These are phyloP conservation scores for Bovichtus variegatus DNA, from an alignment of 2,797 vertebrate species.

Conservation along the genomic window DNA sequence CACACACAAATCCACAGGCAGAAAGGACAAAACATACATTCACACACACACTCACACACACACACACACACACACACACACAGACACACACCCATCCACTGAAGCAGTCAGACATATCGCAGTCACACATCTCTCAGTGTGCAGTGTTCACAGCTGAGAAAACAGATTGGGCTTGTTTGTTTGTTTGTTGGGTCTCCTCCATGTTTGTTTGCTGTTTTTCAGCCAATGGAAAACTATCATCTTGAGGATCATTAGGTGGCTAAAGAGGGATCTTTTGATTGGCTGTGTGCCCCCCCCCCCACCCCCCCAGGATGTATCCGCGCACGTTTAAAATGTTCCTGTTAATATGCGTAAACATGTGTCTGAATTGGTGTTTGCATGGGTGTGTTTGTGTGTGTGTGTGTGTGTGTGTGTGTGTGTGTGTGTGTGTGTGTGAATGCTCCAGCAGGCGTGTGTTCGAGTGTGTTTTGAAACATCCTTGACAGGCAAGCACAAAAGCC, in stretches of 20 bases:
- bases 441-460: conserved; percentile 24
- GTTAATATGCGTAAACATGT: conserved; percentile 63
- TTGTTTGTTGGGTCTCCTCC: conserved; percentile 75
- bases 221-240: conserved; percentile 78
- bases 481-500: conserved; percentile 60
- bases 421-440: conserved; percentile 18
- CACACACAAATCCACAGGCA: neutral
- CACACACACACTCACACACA: conserved; percentile 18
- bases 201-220: conserved; percentile 78
- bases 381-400: too few relatives aligned
- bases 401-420: too few relatives aligned
- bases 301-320: conserved; percentile 13
- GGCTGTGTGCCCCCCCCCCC: conserved; percentile 27
- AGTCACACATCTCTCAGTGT: conserved; percentile 51
- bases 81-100: conserved; percentile 32
- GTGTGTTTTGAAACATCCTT: conserved; percentile 53
- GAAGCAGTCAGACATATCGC: conserved; percentile 48
- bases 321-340: conserved; percentile 7
- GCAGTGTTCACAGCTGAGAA: conserved; percentile 75
- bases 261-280: conserved; percentile 70
- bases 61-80: conserved; percentile 28
- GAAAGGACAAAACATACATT: conserved; percentile 15
- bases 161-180: conserved; percentile 81
- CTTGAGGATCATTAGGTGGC: conserved; percentile 77
- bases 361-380: conserved; percentile 53